Conservation (phyloP, 2,113 vertebrate genomes). For the Lepidothrix coronata region DNA sequence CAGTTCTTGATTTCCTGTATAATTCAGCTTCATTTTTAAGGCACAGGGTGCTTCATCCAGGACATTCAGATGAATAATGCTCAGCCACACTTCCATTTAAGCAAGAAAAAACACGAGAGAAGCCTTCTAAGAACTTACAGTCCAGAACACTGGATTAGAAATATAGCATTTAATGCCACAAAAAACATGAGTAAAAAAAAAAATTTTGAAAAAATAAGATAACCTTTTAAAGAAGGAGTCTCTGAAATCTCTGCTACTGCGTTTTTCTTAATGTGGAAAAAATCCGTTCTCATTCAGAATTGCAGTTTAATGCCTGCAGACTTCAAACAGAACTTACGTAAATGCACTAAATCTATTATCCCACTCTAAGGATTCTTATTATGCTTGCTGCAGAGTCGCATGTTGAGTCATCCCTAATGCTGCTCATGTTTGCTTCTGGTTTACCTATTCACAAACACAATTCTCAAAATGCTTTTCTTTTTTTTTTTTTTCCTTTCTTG, state of each 20-base stretch:
- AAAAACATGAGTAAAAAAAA: neutral
- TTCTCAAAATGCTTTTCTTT: neutral
- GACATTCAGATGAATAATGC: neutral
- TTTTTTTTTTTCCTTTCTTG: too few species aligned
- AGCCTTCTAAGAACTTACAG: neutral
- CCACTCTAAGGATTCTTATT: neutral
- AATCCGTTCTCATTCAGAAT: neutral
- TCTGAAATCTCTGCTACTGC: neutral
- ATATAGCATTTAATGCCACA: neutral
- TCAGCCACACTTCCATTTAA: neutral
- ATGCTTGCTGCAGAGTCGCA: neutral
- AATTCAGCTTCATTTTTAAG: slow-evolving; percentile 18
- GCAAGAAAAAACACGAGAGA: neutral
- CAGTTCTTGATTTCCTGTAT: neutral
- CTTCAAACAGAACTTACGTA: neutral
- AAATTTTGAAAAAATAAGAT: neutral
- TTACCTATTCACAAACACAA: neutral
- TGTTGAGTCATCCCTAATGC: neutral
- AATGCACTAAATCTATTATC: neutral
- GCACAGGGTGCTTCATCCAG: neutral
- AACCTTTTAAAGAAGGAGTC: neutral
- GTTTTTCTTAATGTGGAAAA: neutral
- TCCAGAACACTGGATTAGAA: neutral
- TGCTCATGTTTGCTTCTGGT: neutral
- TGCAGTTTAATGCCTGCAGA: neutral